phyloP scores from a whole-genome alignment of 2,888 invertebrate genomes.

The Tetropium fuscum region DNA sequence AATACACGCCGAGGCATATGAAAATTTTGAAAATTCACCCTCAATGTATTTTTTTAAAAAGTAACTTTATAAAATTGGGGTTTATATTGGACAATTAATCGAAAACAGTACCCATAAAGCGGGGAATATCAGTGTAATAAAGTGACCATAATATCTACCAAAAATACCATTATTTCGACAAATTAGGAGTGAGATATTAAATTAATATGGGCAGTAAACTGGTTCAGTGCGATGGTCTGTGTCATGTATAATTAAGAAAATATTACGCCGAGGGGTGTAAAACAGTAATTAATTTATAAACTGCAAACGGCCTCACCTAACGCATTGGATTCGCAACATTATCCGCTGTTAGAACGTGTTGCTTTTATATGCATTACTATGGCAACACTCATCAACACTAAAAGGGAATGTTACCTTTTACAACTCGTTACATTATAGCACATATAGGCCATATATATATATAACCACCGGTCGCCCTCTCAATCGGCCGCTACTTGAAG shows the following conservation, averaged over 20 bases:
- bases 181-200: conserved; percentile 2
- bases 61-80: no score
- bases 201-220: conserved; percentile 13
- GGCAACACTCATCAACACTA: conserved; percentile 15
- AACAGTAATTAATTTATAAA: conserved; percentile 25
- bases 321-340: conserved; percentile 3
- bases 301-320: conserved; percentile 15
- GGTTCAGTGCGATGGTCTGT: conserved; percentile 8
- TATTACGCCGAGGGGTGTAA: conserved; percentile 10
- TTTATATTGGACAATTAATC: no score
- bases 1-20: no score
- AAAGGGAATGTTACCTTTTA: conserved; percentile 7
- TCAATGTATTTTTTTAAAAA: no score
- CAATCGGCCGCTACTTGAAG: no score
- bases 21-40: no score
- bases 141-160: no score
- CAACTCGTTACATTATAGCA: background rate
- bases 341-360: background rate
- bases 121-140: no score
- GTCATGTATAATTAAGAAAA: conserved; percentile 21
- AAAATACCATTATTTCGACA: conserved; percentile 5
- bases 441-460: no score
- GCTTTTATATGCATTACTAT: conserved; percentile 15
- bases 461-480: no score
- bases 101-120: no score